These are phyloP conservation scores for Listrodromus nycthemerus DNA, from an alignment of 2,888 invertebrate genomes.

Conservation along the genomic window DNA sequence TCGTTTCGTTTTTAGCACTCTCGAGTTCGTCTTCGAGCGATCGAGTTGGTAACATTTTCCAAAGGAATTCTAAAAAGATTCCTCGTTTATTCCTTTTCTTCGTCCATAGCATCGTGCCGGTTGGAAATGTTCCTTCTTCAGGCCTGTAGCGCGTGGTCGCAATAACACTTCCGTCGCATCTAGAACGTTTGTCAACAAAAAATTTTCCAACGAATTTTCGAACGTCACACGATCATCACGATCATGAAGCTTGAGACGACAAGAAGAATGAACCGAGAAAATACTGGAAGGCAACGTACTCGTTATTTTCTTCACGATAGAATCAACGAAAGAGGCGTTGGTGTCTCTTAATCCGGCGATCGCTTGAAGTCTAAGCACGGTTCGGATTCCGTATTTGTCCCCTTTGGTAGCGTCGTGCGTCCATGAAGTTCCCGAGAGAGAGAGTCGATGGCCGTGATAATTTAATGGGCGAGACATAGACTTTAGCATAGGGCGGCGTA, in stretches of 20 bases:
- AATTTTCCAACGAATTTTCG: constrained; percentile 54
- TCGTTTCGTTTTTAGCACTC: constrained; percentile 37
- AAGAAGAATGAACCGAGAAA: constrained; percentile 7
- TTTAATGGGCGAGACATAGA: constrained; percentile 71
- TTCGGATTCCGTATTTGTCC: constrained; percentile 46
- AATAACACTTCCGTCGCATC: constrained; percentile 32
- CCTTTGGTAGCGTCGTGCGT: constrained; percentile 53
- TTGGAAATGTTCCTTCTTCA: constrained; percentile 50
- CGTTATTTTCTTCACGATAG: constrained; percentile 61
- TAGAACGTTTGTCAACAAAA: constrained; percentile 32
- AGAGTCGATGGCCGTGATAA: constrained; percentile 72
- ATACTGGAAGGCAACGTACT: constrained; percentile 35
- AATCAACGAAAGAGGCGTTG: constrained; percentile 59
- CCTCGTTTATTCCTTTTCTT: constrained; percentile 47
- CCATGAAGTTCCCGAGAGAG: constrained; percentile 64
- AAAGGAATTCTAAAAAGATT: constrained; percentile 70
- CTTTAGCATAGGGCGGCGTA: constrained; percentile 39
- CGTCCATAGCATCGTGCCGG: constrained; percentile 48
- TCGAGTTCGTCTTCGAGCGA: constrained; percentile 37
- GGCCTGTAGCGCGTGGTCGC: constrained; percentile 52
- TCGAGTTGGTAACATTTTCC: constrained; percentile 66
- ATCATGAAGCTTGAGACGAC: constrained; percentile 26
- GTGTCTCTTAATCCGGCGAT: constrained; percentile 60
- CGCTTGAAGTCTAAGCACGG: constrained; percentile 48
- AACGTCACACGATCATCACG: background rate